phyloP scores from a whole-genome alignment of 2,888 invertebrate genomes.

The Diogma glabrata region DNA sequence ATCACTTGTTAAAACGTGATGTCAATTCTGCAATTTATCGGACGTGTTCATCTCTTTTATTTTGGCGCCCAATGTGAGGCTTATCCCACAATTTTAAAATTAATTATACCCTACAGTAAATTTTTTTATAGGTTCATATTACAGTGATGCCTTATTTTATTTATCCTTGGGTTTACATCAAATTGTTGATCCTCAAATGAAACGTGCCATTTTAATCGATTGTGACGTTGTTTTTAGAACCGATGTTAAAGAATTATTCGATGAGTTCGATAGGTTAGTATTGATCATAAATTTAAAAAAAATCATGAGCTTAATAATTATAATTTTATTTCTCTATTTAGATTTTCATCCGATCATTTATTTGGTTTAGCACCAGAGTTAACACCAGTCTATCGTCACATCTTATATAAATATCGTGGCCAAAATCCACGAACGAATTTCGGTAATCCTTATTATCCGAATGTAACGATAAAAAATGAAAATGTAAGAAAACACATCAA shows the following conservation, averaged over 20 bases:
- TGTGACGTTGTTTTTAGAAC: conserved; percentile 62
- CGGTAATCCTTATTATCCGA: conserved; percentile 37
- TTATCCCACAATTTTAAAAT: no score
- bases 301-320: no score
- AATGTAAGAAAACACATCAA: conserved; percentile 22
- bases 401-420: conserved; percentile 52
- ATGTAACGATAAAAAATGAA: conserved; percentile 14
- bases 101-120: no score
- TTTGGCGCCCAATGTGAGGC: no score
- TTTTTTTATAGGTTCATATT: conserved; percentile 51
- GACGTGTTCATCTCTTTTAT: no score
- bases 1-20: no score
- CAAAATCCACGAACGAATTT: conserved; percentile 50
- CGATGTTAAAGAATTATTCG: conserved; percentile 52
- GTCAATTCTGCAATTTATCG: no score
- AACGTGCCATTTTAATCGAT: conserved; percentile 58
- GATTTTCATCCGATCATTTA: conserved; percentile 49
- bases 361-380: conserved; percentile 63
- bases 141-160: conserved; percentile 67
- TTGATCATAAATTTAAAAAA: no score
- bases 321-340: conserved; percentile 19
- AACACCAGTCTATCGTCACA: conserved; percentile 68
- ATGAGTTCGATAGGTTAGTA: conserved; percentile 48
- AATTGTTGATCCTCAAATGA: conserved; percentile 49
- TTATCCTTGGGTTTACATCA: conserved; percentile 60